Base-by-base conservation (phyloP, 2,888 invertebrate genomes). In the Agriopis leucophaearia region DNA sequence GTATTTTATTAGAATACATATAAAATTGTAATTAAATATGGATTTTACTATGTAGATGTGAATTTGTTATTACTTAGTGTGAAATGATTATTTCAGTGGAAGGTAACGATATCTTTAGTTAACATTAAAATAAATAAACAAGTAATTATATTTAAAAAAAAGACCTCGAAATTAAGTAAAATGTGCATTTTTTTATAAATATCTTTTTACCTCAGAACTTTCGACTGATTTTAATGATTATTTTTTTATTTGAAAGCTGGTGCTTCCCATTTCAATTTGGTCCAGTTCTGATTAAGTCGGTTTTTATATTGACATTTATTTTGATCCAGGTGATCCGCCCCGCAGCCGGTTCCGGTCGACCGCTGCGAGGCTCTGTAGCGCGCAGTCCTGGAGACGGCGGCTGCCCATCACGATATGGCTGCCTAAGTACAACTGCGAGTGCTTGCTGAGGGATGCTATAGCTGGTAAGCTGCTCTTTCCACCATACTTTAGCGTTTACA, bases 331-430 rank as follows among this genome's bases (percentile, higher is more conserved):
- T 50, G 69, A 71, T 44, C 73, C 76, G 2, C 79, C 80, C 9
- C 77, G 76, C 50, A 78, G 79, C 65, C 79, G 86, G 51, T 55
- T 85, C 45, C 80, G 83, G 0, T 81, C 86, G 10, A 66, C 81
- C 5, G 87, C 91, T 0, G 75, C 81, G 13, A 89, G 82, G 70
- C 87, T 94, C 4, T 95, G 94, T 80, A 89, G 91, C 64, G 66
- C 85, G 16, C 83, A 92, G 48, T 91, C 94, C 0, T 85, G 95
- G 78, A 88, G 90, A 64, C 89, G 91, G 69, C 87, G 95, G 67
- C 75, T 97, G 36, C 98, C 98, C 0, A 94, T 97, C 72, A 83
- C 96, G 7, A 90, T 91, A 81, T 98, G 98, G 98, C 86, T 97
- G 67, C 97, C 97, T 0, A 90, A 92, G 12, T 98, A 98, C 91